A percentile compares a stretch with the other conserved stretches of the same genome.
Evolutionary conservation across 1,140 invertebrate genomes (phyloP).

Genomic region (Rhopalosiphum maidis): DNA sequence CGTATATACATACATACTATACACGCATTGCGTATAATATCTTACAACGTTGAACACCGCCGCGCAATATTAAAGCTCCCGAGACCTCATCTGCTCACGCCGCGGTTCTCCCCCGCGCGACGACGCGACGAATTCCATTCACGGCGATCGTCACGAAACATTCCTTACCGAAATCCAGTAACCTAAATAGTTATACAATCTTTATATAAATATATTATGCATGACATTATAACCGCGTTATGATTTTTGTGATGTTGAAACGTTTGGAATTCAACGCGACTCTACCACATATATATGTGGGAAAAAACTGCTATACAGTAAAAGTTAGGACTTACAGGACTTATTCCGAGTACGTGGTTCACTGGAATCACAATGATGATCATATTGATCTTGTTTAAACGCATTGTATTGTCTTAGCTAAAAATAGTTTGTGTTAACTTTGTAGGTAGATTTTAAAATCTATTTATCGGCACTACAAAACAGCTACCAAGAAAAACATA

Average conservation of each 20-base stretch:
- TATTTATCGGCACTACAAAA: neutral
- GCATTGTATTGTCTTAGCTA: neutral
- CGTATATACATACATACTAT: neutral
- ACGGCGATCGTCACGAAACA: neutral
- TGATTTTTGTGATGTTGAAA: neutral
- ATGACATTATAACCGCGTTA: neutral
- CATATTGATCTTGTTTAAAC: neutral
- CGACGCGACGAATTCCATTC: neutral
- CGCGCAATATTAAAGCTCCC: constrained; percentile 2
- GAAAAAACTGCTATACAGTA: neutral
- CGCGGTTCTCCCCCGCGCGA: neutral
- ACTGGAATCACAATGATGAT: neutral
- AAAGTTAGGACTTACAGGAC: too few species aligned
- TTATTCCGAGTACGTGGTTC: neutral
- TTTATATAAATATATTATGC: neutral
- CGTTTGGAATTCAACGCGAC: neutral
- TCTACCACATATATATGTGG: neutral
- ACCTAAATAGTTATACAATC: neutral
- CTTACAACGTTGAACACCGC: neutral
- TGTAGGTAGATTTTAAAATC: neutral
- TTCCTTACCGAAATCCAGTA: neutral
- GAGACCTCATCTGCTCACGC: neutral
- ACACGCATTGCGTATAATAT: neutral
- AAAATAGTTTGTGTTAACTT: neutral
- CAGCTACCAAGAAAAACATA: neutral